Evolutionary conservation across 1,140 invertebrate species (phyloP), one percentile per base, ranked within the genome.

Genomic region (Pogonomyrmex barbatus): DNA sequence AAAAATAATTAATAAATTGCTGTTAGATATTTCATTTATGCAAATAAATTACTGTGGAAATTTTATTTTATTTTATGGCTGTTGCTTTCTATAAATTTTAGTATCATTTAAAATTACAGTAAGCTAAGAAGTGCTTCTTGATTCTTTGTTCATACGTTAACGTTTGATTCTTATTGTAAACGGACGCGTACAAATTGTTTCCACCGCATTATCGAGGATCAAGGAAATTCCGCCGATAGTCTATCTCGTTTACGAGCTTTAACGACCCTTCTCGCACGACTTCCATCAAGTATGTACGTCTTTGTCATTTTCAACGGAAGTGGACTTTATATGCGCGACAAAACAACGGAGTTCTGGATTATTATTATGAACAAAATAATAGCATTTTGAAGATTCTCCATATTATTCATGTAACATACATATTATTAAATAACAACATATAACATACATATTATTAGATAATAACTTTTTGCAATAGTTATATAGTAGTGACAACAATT

Each of bases 181-280:
- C 86, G 86, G 89, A 90, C 82, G 89, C 86, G 86, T 87, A 77
- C 73, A 88, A 90, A 90, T 90, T 90, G 89, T 90, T 90, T 90
- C 86, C 52, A 90, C 63, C 76, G 89, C 89, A 90, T 90, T 90
- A 90, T 90, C 89, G 89, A 86, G 89, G 89, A 90, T 90, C 89
- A 90, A 90, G 89, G 89, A 90, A 90, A 90, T 90, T 86, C 89
- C 89, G 89, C 86, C 89, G 89, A 90, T 90, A 88, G 89, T 90
- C 86, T 90, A 90, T 90, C 89, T 90, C 89, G 86, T 90, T 90
- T 90, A 86, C 89, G 82, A 88, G 88, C 86, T 90, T 90, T 90
- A 90, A 90, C 88, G 75, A 89, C 33, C 88, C 85, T 81, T 89
- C 85, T 82, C 81, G 62, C 42, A 42, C 85, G 36, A 87, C 83